Conservation (phyloP, 2,797 vertebrate species). For the Lutjanus campechanus region DNA sequence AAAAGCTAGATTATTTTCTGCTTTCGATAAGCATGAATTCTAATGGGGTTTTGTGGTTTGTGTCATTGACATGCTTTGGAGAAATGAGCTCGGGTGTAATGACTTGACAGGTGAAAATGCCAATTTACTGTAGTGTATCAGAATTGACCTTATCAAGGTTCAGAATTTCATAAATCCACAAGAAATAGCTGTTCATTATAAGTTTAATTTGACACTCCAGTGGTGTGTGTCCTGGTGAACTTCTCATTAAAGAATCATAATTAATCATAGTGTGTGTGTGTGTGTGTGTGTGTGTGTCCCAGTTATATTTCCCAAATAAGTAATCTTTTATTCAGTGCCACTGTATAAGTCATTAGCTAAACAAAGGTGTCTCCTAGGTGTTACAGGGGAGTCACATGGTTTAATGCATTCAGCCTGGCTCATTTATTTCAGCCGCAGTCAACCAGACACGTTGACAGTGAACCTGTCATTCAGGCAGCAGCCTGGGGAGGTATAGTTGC, state of each 20-base stretch:
- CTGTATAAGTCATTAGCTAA: slow-evolving; percentile 17
- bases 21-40: slow-evolving; percentile 9
- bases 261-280: slow-evolving; percentile 63
- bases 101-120: slow-evolving; percentile 60
- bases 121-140: slow-evolving; percentile 54
- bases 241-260: slow-evolving; percentile 77
- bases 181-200: slow-evolving; percentile 74
- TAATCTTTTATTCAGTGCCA: slow-evolving; percentile 21
- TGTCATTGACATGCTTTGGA: slow-evolving; percentile 39
- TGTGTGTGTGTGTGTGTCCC: slow-evolving; percentile 24
- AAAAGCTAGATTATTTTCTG: slow-evolving; percentile 46
- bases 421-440: slow-evolving; percentile 3
- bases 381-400: neutral
- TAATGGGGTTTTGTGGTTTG: slow-evolving; percentile 41
- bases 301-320: slow-evolving; percentile 37
- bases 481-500: slow-evolving; percentile 2
- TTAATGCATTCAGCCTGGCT: slow-evolving; percentile 19
- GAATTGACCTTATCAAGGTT: slow-evolving; percentile 67
- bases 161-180: slow-evolving; percentile 65
- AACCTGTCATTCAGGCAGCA: slow-evolving; percentile 4
- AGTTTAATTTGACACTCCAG: slow-evolving; percentile 81
- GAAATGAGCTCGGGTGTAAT: slow-evolving; percentile 42
- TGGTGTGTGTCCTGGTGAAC: slow-evolving; percentile 75
- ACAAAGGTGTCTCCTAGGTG: slow-evolving; percentile 20
- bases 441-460: neutral